These are phyloP conservation scores for Andrena hattorfiana DNA, from an alignment of 2,888 invertebrate species.

Conservation along the genomic window DNA sequence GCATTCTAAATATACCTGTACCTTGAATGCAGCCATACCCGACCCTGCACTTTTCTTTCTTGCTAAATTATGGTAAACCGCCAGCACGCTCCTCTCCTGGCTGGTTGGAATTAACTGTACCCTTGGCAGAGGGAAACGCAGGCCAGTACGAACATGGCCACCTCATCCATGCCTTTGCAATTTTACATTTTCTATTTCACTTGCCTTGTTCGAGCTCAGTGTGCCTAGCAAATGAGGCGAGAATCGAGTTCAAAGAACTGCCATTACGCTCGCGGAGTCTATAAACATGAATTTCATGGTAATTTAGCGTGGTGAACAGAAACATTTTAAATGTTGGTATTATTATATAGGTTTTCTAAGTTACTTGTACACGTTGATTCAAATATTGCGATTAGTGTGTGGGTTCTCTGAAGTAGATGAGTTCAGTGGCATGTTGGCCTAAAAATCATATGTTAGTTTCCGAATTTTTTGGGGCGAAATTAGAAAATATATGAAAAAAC, in stretches of 20 bases:
- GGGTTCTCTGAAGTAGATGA: too few species aligned
- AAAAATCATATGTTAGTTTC: too few species aligned
- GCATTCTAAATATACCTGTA: constrained; percentile 21
- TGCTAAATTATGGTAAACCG: constrained; percentile 51
- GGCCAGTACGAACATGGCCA: neutral
- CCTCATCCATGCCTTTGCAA: constrained; percentile 3
- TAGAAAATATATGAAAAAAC: too few species aligned
- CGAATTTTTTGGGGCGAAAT: too few species aligned
- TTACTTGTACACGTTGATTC: neutral
- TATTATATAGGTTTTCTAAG: neutral
- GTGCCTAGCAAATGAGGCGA: neutral
- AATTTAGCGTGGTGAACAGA: neutral
- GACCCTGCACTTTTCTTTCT: constrained; percentile 34
- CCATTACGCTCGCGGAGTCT: neutral
- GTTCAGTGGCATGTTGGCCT: too few species aligned
- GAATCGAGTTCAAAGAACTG: constrained; percentile 6
- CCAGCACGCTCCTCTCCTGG: constrained; percentile 10
- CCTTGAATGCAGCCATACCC: constrained; percentile 2
- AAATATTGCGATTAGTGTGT: neutral
- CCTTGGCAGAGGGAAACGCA: constrained; percentile 22
- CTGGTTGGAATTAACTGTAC: constrained; percentile 43
- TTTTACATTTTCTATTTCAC: constrained; percentile 29
- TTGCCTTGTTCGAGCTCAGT: neutral
- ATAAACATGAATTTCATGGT: neutral
- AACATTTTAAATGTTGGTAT: neutral